A percentile compares a stretch with the other conserved stretches of the same genome.
phyloP scores from a whole-genome alignment of 2,797 vertebrate species.

The Tolypeutes matacus region DNA sequence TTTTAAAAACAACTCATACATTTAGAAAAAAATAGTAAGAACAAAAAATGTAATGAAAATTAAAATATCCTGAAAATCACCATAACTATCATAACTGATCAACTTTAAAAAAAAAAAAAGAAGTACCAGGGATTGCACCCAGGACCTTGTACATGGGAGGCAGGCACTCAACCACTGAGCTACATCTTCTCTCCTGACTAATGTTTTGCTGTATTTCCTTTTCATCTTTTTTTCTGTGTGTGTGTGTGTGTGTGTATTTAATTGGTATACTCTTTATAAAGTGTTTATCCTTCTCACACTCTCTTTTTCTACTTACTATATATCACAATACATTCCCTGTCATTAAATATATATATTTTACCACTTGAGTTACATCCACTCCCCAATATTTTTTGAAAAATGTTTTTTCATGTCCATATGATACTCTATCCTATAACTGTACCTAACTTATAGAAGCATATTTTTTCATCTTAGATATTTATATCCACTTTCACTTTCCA shows the following conservation, averaged over 20 bases:
- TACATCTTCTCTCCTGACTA: neutral
- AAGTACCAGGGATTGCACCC: too few species aligned
- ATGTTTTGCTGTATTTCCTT: neutral
- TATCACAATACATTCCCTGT: neutral
- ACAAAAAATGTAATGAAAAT: constrained; percentile 42
- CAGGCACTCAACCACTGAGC: too few species aligned
- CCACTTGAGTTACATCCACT: too few species aligned
- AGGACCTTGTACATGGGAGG: too few species aligned
- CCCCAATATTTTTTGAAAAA: neutral
- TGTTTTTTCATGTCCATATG: neutral
- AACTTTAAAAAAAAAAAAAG: neutral
- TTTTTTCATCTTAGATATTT: neutral
- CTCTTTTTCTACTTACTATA: neutral
- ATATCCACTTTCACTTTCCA: neutral
- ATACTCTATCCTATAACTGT: neutral
- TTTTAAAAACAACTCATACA: constrained; percentile 31
- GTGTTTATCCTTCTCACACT: neutral
- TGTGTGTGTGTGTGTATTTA: neutral
- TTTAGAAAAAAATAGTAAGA: constrained; percentile 15
- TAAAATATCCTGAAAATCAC: neutral
- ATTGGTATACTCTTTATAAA: neutral
- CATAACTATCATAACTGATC: neutral
- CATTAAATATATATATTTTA: neutral
- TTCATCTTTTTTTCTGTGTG: neutral
- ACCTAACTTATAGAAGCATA: neutral